Evolutionary conservation across 2,797 vertebrate species (phyloP), one percentile per base, ranked within the genome.

Genomic region (Sphaeramia orbicularis): DNA sequence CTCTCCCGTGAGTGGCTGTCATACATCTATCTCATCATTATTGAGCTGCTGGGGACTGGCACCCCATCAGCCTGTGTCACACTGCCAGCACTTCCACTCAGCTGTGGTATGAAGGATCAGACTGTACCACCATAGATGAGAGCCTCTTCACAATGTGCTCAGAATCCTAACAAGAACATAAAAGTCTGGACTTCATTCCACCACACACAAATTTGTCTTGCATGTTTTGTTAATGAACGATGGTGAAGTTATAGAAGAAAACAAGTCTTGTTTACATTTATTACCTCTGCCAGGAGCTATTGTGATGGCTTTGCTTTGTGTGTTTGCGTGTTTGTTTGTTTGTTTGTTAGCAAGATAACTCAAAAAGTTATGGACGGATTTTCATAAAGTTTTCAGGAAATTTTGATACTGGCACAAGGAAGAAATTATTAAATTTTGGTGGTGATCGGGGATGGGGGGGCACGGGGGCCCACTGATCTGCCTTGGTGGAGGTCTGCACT

Each of bases 11-110:
- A 93, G 85, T 79, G 85, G 76, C 92, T 93, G 92, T 92, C 93
- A 93, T 88, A 90, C 86, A 83, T 83, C 78, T 88, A 73, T 84
- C 82, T 93, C 88, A 87, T 93, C 85, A 88, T 90, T 90, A 92
- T 85, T 81, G 89, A 93, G 88, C 83, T 66, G 84, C 80, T 65
- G 64, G 64, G 64, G 74, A 85, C 61, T 62, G 48, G 62, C 78
- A 76, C 79, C 86, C 82, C 80, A 81, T 89, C 90, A 86, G 67
- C 80, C 49, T 2, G n/a, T 76, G 89, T 87, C 87, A 89, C 74
- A 30, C 40, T 48, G 57, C 53, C 47, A 52, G 80, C 76, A 42
- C 76, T 86, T 81, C 50, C 72, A 53, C 72, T 76, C 75, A 66
- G 5, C 57, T 4, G 1, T 35, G 51, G 57, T n/a, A n/a, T 12